Conservation (phyloP, 1,140 invertebrate species). For the Sitobion miscanthi region DNA sequence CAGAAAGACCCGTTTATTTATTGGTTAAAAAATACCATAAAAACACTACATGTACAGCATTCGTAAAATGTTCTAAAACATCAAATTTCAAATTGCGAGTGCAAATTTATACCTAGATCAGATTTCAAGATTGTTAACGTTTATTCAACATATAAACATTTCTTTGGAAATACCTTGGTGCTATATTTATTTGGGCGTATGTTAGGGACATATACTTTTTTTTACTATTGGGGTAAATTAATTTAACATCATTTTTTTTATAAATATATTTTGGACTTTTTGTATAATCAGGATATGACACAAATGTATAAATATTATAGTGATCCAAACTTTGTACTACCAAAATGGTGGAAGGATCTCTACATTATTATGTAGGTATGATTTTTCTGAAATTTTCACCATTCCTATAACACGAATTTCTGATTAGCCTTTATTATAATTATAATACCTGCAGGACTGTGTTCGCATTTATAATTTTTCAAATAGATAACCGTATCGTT, state of each 20-base stretch:
- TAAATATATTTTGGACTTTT: background rate
- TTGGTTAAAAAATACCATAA: background rate
- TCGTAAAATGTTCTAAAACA: background rate
- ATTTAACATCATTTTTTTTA: background rate
- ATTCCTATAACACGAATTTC: background rate
- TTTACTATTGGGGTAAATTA: background rate
- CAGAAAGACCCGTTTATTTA: background rate
- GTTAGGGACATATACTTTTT: background rate
- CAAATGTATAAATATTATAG: background rate
- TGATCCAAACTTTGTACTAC: background rate
- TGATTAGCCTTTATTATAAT: background rate
- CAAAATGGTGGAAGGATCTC: background rate
- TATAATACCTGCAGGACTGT: background rate
- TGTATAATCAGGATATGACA: background rate
- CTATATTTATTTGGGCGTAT: too few species aligned
- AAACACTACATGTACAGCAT: too few species aligned
- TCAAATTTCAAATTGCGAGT: background rate
- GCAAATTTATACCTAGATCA: background rate
- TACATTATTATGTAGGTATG: background rate
- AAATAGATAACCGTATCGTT: background rate
- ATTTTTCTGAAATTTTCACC: background rate
- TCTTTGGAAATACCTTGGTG: too few species aligned
- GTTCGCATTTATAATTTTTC: background rate
- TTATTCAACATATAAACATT: background rate
- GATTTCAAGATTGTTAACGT: background rate